Percentiles rank a stretch among this genome's conserved stretches.
Evolutionary conservation across 2,113 vertebrate species (phyloP).

Genomic region (Bucco capensis): DNA sequence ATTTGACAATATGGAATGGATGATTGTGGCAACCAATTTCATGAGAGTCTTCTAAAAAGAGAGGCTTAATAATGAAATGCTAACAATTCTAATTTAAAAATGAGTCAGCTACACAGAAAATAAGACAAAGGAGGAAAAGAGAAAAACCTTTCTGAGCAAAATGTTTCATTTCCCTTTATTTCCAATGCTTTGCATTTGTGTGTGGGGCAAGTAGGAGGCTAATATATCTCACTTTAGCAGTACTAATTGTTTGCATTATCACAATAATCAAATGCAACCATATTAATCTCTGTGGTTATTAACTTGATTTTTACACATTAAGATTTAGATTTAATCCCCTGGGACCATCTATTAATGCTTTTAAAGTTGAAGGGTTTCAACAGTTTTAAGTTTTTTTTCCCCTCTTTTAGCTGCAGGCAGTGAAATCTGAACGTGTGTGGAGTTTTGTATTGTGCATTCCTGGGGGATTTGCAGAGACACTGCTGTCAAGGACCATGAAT

Average conservation of each 20-base stretch:
- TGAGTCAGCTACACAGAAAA: conserved; percentile 65
- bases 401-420: conserved; percentile 85
- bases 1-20: conserved; percentile 44
- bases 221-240: conserved; percentile 78
- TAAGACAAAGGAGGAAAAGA: conserved; percentile 53
- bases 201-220: conserved; percentile 75
- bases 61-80: conserved; percentile 31
- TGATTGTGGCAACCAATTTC: conserved; percentile 35
- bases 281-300: conserved; percentile 85
- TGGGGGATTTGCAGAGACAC: conserved; percentile 82
- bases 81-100: conserved; percentile 67
- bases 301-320: conserved; percentile 86
- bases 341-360: conserved; percentile 85
- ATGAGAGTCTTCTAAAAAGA: conserved; percentile 28
- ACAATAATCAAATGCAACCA: conserved; percentile 83
- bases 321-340: conserved; percentile 83
- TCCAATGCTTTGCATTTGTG: conserved; percentile 68
- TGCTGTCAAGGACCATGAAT: conserved; percentile 87
- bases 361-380: conserved; percentile 87
- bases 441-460: conserved; percentile 85
- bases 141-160: conserved; percentile 36
- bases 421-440: conserved; percentile 82
- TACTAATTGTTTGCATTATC: conserved; percentile 85
- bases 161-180: conserved; percentile 73
- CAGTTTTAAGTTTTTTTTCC: conserved; percentile 79